These are phyloP conservation scores for Sphaerodactylus townsendi DNA, from an alignment of 2,113 vertebrate species.

Conservation along the genomic window DNA sequence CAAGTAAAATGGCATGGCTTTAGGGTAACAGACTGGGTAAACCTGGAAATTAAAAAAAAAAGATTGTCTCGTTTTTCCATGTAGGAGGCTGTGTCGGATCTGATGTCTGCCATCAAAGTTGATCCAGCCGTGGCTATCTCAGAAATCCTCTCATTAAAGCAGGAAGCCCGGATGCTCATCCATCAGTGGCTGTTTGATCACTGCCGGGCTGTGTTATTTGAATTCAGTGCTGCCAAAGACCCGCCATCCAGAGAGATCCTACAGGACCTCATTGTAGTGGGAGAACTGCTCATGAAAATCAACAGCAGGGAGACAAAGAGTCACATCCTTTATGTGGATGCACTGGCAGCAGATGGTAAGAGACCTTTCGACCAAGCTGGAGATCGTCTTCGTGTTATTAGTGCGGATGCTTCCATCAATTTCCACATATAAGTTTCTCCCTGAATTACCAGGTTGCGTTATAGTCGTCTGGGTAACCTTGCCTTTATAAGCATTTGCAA, in stretches of 20 bases:
- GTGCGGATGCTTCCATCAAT: not conserved
- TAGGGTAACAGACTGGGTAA: not conserved
- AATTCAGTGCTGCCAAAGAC: conserved; percentile 47
- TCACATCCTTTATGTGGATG: conserved; percentile 83
- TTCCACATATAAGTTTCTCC: too few species aligned
- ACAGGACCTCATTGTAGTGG: conserved; percentile 72
- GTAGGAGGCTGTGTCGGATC: conserved; percentile 86
- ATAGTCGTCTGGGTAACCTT: too few species aligned
- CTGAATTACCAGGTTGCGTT: too few species aligned
- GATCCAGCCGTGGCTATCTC: conserved; percentile 71
- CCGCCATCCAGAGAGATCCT: conserved; percentile 64
- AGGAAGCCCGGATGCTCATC: conserved; percentile 73
- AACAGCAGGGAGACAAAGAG: conserved; percentile 70
- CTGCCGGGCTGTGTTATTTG: conserved; percentile 72
- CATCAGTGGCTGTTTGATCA: conserved; percentile 82
- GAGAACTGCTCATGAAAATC: conserved; percentile 75
- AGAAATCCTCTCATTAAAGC: conserved; percentile 85
- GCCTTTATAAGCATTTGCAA: too few species aligned
- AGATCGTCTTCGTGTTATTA: not conserved
- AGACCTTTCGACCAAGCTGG: not conserved
- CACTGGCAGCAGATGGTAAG: conserved; percentile 81
- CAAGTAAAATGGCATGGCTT: not conserved
- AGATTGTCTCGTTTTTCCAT: not conserved
- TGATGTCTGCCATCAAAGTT: conserved; percentile 78
- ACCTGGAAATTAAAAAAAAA: not conserved